Conservation (phyloP, 2,888 invertebrate species). For the Stenurella melanura region DNA sequence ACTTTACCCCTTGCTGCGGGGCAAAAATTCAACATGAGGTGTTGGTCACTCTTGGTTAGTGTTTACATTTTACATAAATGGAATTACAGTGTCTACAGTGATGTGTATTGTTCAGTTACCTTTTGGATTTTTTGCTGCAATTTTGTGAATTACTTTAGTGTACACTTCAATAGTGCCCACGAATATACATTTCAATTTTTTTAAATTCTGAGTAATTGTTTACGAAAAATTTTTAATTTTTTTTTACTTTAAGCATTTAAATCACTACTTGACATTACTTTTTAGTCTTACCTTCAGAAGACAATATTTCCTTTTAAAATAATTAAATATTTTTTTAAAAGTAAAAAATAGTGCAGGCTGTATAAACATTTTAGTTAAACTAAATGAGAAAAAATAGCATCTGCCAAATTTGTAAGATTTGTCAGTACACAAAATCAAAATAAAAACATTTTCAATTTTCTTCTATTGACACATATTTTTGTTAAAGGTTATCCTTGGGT, state of each 20-base stretch:
- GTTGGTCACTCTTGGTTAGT: constrained; percentile 73
- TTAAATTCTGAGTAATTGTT: background rate
- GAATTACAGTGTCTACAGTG: constrained; percentile 19
- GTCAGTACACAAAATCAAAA: background rate
- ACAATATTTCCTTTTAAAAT: too few species aligned
- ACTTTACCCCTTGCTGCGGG: constrained; percentile 59
- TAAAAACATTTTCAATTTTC: background rate
- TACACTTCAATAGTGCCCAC: constrained; percentile 14
- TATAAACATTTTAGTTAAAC: too few species aligned
- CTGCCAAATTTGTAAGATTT: too few species aligned
- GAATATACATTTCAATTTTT: background rate
- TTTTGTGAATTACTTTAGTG: constrained; percentile 12
- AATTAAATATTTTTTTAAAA: too few species aligned
- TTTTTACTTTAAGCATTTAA: too few species aligned
- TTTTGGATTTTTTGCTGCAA: constrained; percentile 41
- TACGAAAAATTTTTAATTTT: background rate
- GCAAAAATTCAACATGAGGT: constrained; percentile 69
- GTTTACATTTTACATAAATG: constrained; percentile 62
- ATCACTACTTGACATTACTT: too few species aligned
- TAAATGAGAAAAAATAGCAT: too few species aligned
- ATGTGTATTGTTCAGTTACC: constrained; percentile 25
- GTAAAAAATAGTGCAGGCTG: too few species aligned
- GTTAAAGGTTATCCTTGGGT: constrained; percentile 77
- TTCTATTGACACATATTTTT: constrained; percentile 33
- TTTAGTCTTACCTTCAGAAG: too few species aligned